Evolutionary conservation across 1,140 invertebrate genomes (phyloP).

Genomic region (Neodiprion virginianus): DNA sequence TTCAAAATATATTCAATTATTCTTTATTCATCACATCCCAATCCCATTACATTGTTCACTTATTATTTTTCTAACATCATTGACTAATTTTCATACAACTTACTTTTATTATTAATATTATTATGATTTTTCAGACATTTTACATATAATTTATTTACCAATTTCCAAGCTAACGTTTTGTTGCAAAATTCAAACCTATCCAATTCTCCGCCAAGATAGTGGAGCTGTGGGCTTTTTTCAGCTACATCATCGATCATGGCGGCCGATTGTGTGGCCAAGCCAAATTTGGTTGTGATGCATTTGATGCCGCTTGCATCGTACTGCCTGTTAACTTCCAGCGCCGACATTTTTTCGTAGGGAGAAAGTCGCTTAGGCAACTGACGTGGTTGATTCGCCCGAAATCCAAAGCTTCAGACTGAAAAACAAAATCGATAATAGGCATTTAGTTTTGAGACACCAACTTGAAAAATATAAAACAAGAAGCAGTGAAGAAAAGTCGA

Average conservation of each 20-base stretch:
- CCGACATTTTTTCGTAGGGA: too few relatives aligned
- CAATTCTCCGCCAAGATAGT: too few relatives aligned
- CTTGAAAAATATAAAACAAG: not conserved
- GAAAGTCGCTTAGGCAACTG: too few relatives aligned
- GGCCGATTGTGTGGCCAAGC: too few relatives aligned
- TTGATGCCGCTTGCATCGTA: too few relatives aligned
- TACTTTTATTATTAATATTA: not conserved
- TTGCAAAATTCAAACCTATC: not conserved
- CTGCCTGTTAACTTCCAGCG: too few relatives aligned
- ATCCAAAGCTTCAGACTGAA: not conserved
- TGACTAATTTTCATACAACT: not conserved
- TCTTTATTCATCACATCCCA: not conserved
- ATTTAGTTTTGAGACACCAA: not conserved
- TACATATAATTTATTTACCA: not conserved
- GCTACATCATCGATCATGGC: not conserved
- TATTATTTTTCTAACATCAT: not conserved
- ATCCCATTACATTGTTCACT: too few relatives aligned
- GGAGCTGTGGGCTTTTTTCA: not conserved
- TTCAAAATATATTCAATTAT: not conserved
- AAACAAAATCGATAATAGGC: not conserved
- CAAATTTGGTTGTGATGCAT: too few relatives aligned
- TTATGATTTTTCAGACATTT: not conserved
- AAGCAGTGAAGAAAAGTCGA: too few relatives aligned
- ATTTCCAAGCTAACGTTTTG: not conserved
- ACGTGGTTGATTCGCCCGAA: too few relatives aligned